Evolutionary conservation across 2,888 invertebrate species (phyloP).

Genomic region (Drosophila austrosaltans): DNA sequence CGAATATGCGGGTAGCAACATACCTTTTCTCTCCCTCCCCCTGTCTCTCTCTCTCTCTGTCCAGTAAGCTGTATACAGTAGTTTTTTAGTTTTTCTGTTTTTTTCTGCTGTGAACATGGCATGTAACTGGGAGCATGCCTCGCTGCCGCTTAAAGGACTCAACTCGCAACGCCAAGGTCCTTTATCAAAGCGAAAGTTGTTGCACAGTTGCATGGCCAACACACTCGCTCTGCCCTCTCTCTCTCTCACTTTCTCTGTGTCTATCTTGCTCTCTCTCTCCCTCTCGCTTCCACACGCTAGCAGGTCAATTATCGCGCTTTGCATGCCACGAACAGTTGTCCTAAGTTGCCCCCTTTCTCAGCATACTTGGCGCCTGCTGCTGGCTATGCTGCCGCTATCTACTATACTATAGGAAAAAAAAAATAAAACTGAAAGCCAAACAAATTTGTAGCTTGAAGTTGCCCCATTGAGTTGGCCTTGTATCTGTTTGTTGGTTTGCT

Average conservation of each 20-base stretch:
- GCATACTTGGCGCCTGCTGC: slow-evolving; percentile 8
- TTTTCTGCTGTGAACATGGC: slow-evolving; percentile 23
- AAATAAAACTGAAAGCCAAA: slow-evolving; percentile 62
- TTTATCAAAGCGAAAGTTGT: slow-evolving; percentile 79
- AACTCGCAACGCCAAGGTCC: slow-evolving; percentile 73
- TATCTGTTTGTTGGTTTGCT: slow-evolving; percentile 33
- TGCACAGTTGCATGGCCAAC: slow-evolving; percentile 72
- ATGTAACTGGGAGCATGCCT: slow-evolving; percentile 55
- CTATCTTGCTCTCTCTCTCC: slow-evolving; percentile 32
- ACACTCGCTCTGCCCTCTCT: slow-evolving; percentile 32
- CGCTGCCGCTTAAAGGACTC: slow-evolving; percentile 66
- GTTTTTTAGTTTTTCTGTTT: slow-evolving; percentile 34
- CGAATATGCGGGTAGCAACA: slow-evolving; percentile 3
- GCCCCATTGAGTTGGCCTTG: slow-evolving; percentile 58
- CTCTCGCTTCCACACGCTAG: slow-evolving; percentile 44
- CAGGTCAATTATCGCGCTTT: slow-evolving; percentile 75
- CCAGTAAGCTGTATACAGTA: neutral
- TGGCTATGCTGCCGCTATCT: slow-evolving; percentile 22
- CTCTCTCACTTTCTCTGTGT: slow-evolving; percentile 40
- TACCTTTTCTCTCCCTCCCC: no score
- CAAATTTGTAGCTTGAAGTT: slow-evolving; percentile 70
- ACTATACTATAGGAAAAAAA: slow-evolving; percentile 18
- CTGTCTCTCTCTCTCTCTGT: neutral
- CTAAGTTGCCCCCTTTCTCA: slow-evolving; percentile 20
- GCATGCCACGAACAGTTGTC: slow-evolving; percentile 65